Conservation (phyloP, 2,888 invertebrate species). For the Achlya flavicornis region DNA sequence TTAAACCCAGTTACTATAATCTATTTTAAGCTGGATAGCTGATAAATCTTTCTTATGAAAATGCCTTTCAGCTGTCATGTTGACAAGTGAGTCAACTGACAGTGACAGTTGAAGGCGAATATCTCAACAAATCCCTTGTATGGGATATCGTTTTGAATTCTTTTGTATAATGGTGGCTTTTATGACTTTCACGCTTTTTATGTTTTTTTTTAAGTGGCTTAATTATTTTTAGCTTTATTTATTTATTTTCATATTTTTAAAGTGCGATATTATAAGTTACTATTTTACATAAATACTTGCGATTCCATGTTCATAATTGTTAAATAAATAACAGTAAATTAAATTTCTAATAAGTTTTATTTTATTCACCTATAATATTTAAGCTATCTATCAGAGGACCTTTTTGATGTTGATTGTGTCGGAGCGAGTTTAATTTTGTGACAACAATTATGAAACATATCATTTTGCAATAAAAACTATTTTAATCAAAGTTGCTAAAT, state of each 20-base stretch:
- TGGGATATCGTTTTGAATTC: too few relatives aligned
- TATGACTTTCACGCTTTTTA: not conserved
- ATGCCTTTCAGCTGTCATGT: not conserved
- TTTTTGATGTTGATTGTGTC: not conserved
- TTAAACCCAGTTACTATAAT: not conserved
- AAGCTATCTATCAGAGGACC: not conserved
- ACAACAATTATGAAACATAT: not conserved
- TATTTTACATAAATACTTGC: not conserved
- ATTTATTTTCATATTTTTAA: not conserved
- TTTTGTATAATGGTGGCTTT: not conserved
- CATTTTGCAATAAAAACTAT: not conserved
- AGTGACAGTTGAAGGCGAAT: not conserved
- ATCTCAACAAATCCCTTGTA: not conserved
- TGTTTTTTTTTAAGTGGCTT: not conserved
- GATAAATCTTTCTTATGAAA: not conserved
- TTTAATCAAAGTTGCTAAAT: not conserved
- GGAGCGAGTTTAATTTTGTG: not conserved
- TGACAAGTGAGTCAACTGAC: not conserved
- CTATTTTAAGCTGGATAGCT: not conserved
- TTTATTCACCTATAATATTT: not conserved
- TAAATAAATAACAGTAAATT: not conserved
- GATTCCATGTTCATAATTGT: not conserved
- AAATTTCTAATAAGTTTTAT: too few relatives aligned
- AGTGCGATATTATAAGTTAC: not conserved
- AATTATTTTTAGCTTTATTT: conserved; percentile 1